phyloP scores from a whole-genome alignment of 2,888 invertebrate species.

The Oscheius sp. region DNA sequence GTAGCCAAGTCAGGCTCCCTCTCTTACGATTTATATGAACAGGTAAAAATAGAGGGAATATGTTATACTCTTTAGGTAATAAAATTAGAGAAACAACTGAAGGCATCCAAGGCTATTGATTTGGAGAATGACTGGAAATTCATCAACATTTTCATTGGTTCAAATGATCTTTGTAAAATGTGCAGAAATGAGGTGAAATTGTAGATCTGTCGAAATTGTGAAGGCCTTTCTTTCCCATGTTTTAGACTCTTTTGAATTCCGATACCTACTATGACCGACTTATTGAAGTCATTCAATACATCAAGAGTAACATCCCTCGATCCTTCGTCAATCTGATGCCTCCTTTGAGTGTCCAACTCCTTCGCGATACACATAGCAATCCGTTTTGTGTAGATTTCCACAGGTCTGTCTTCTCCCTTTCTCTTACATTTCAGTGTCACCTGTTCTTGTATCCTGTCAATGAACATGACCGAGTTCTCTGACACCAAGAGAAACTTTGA shows the following conservation, averaged over 20 bases:
- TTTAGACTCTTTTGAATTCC: slow-evolving; percentile 33
- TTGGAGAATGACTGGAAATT: slow-evolving; percentile 41
- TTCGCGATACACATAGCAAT: slow-evolving; percentile 40
- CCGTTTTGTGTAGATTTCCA: slow-evolving; percentile 46
- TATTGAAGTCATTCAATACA: slow-evolving; percentile 17
- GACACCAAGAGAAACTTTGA: slow-evolving; percentile 32
- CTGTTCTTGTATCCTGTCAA: slow-evolving; percentile 42
- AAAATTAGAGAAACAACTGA: not conserved
- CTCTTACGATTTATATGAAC: slow-evolving; percentile 15
- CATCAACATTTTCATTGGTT: slow-evolving; percentile 47
- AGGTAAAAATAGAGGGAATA: not conserved
- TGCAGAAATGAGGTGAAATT: slow-evolving; percentile 35
- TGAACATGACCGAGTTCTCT: slow-evolving; percentile 20
- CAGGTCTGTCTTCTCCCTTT: slow-evolving; percentile 27
- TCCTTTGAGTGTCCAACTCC: slow-evolving; percentile 44
- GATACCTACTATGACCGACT: slow-evolving; percentile 31
- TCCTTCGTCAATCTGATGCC: slow-evolving; percentile 52
- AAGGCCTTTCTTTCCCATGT: too few species aligned
- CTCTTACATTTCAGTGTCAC: slow-evolving; percentile 33
- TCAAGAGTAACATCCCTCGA: slow-evolving; percentile 34
- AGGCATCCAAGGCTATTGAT: not conserved
- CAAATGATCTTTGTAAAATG: slow-evolving; percentile 43
- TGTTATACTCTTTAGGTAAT: not conserved
- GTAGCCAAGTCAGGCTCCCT: slow-evolving; percentile 15
- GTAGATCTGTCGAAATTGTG: not conserved